These are phyloP conservation scores for Nannobrachium achirus DNA, from an alignment of 2,113 vertebrate species.

Conservation along the genomic window DNA sequence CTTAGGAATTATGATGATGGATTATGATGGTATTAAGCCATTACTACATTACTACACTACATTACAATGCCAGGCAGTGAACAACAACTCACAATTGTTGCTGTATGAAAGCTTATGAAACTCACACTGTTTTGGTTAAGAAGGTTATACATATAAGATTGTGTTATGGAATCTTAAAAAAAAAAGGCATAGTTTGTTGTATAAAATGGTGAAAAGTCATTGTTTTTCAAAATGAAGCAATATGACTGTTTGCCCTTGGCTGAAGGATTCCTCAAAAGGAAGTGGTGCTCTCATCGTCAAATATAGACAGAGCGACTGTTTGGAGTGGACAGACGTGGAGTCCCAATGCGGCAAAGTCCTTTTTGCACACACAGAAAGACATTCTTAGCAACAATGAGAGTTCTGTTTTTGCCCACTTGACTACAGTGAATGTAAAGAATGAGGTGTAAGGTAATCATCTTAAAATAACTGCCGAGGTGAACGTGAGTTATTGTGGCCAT, in stretches of 20 bases:
- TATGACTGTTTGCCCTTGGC: constrained; percentile 15
- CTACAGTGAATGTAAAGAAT: not conserved
- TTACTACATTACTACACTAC: no score
- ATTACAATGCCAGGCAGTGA: no score
- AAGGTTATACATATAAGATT: no score
- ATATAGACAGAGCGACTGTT: not conserved
- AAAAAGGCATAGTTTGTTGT: no score
- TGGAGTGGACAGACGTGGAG: no score
- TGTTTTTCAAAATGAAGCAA: no score
- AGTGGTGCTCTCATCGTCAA: constrained; percentile 5
- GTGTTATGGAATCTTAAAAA: no score
- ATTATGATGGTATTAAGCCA: no score
- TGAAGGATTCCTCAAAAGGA: constrained; percentile 18
- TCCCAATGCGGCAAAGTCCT: not conserved
- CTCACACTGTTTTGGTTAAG: no score
- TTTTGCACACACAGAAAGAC: not conserved
- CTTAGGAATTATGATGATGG: no score
- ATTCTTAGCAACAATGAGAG: not conserved
- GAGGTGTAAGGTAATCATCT: constrained; percentile 18
- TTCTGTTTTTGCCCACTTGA: not conserved
- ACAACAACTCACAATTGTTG: no score
- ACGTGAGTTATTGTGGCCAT: not conserved
- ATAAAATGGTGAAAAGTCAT: no score
- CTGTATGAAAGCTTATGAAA: not conserved
- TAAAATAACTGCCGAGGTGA: not conserved